Conservation (phyloP, 2,113 vertebrate species). For the Clarias gariepinus region DNA sequence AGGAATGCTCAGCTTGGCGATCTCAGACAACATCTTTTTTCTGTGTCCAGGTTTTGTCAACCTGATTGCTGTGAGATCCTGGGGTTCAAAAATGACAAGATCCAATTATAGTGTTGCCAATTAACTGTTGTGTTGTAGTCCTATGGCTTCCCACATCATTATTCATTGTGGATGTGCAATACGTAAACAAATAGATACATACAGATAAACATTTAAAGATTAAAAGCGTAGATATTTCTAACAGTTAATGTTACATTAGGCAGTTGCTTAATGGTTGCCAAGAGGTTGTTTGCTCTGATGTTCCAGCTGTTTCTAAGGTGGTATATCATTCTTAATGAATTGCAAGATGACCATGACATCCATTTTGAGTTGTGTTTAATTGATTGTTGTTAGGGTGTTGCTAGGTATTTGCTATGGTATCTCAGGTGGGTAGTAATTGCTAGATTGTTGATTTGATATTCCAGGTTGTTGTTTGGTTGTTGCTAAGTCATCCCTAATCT, state of each 20-base stretch:
- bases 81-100: slow-evolving; percentile 52
- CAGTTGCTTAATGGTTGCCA: not conserved
- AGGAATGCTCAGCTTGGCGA: slow-evolving; percentile 83
- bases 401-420: no score
- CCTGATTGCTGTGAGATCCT: slow-evolving; percentile 95
- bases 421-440: not conserved
- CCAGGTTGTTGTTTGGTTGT: not conserved
- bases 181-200: no score
- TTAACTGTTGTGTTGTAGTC: no score
- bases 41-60: slow-evolving; percentile 97
- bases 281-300: not conserved
- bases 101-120: not conserved
- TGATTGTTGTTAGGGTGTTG: no score
- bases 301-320: not conserved
- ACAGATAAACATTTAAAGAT: no score
- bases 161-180: not conserved
- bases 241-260: no score
- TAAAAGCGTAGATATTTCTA: no score
- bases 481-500: not conserved
- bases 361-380: no score
- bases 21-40: slow-evolving; percentile 93
- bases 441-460: not conserved
- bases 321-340: not conserved
- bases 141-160: not conserved
- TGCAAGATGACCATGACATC: no score